phyloP scores from a whole-genome alignment of 35 echinoderm and acorn worm genomes.

The Hemicentrotus pulcherrimus region DNA sequence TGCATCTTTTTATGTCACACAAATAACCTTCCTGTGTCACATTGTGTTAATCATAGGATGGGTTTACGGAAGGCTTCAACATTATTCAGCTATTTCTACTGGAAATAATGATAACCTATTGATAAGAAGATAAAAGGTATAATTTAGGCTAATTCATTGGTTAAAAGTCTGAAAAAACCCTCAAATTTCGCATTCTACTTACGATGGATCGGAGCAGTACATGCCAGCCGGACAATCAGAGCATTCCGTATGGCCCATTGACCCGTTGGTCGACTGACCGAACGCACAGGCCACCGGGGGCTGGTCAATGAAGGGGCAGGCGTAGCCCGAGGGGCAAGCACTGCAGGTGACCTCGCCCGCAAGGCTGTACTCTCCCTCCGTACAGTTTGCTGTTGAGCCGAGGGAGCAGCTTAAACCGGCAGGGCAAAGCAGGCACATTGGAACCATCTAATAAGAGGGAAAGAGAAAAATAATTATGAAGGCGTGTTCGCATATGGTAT shows the following conservation, averaged over 20 bases:
- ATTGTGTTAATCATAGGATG: too few species aligned
- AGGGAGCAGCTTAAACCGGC: slow-evolving; percentile 73
- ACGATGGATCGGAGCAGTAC: slow-evolving; percentile 82
- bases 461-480: neutral
- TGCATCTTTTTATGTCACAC: too few species aligned
- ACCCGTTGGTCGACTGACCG: slow-evolving; percentile 81
- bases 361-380: slow-evolving; percentile 72
- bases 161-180: too few species aligned
- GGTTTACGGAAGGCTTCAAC: too few species aligned
- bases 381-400: slow-evolving; percentile 54
- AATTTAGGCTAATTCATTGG: too few species aligned
- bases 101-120: too few species aligned
- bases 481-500: too few species aligned
- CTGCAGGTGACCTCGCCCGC: slow-evolving; percentile 64
- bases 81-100: too few species aligned
- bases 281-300: slow-evolving; percentile 59
- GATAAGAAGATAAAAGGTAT: too few species aligned
- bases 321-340: slow-evolving; percentile 75
- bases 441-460: slow-evolving; percentile 59
- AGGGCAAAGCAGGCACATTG: slow-evolving; percentile 75
- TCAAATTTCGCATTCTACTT: slow-evolving; percentile 9
- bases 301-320: slow-evolving; percentile 73
- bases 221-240: slow-evolving; percentile 76
- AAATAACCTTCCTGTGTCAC: too few species aligned
- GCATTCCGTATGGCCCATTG: slow-evolving; percentile 54